phyloP scores from a whole-genome alignment of 2,113 vertebrate species.

The Onychorhynchus coronatus region DNA sequence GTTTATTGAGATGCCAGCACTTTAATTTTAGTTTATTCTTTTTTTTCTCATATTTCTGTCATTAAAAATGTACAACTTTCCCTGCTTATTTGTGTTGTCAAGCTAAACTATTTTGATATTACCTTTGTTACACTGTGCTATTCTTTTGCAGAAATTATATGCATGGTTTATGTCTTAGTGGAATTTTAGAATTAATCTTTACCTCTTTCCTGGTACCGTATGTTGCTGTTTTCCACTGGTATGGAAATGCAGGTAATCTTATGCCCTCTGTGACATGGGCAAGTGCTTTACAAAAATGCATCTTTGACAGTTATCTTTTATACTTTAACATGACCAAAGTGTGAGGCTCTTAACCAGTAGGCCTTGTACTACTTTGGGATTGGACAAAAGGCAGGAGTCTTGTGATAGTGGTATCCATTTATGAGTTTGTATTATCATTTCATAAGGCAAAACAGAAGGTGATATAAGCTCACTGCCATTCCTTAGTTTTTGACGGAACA shows the following conservation, averaged over 20 bases:
- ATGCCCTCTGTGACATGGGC: neutral
- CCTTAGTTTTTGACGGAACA: conserved; percentile 88
- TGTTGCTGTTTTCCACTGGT: conserved; percentile 42
- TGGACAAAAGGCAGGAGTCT: conserved; percentile 69
- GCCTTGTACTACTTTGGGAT: conserved; percentile 51
- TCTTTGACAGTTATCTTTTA: conserved; percentile 54
- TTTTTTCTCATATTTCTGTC: neutral
- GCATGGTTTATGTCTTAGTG: neutral
- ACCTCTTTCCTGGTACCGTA: neutral
- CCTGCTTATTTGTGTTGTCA: neutral
- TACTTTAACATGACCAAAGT: conserved; percentile 55
- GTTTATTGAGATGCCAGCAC: neutral
- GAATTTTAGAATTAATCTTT: neutral
- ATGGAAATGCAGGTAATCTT: conserved; percentile 49
- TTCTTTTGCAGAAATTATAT: neutral
- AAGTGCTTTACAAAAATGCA: conserved; percentile 35
- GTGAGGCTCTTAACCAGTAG: conserved; percentile 44
- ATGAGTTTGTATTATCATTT: conserved; percentile 89
- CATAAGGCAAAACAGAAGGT: conserved; percentile 93
- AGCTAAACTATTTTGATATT: neutral
- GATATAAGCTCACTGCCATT: conserved; percentile 85
- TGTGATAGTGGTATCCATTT: conserved; percentile 72
- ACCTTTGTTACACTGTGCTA: neutral
- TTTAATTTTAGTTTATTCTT: conserved; percentile 31
- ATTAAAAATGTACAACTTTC: conserved; percentile 1